These are phyloP conservation scores for Labeo calbasu DNA, from an alignment of 2,797 vertebrate species.

Conservation along the genomic window DNA sequence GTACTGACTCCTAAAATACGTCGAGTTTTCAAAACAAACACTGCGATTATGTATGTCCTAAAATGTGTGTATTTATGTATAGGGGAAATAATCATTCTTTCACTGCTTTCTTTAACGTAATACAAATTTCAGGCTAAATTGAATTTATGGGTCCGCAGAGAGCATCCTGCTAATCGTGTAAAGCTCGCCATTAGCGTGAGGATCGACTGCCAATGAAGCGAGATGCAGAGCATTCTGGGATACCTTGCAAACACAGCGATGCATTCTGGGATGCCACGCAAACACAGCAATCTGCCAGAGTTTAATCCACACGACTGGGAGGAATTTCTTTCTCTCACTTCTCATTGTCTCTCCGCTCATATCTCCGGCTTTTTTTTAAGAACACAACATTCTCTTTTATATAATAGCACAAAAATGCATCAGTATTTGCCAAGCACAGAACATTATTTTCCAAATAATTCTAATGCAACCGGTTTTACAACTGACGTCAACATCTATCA, in stretches of 20 bases:
- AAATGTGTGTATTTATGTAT: slow-evolving; percentile 72
- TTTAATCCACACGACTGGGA: slow-evolving; percentile 33
- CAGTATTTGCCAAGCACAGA: slow-evolving; percentile 16
- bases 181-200: slow-evolving; percentile 67
- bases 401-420: not conserved
- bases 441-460: slow-evolving; percentile 32
- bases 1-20: slow-evolving; percentile 63
- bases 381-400: slow-evolving; percentile 30
- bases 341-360: not conserved
- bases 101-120: slow-evolving; percentile 73
- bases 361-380: not conserved
- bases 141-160: slow-evolving; percentile 68
- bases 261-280: slow-evolving; percentile 45
- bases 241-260: slow-evolving; percentile 38
- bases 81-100: slow-evolving; percentile 73
- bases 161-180: slow-evolving; percentile 69
- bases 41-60: slow-evolving; percentile 65
- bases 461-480: slow-evolving; percentile 10
- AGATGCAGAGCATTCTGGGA: slow-evolving; percentile 48
- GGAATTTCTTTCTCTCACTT: slow-evolving; percentile 24
- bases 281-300: slow-evolving; percentile 36
- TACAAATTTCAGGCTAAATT: slow-evolving; percentile 73
- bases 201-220: slow-evolving; percentile 47
- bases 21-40: slow-evolving; percentile 73
- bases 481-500: slow-evolving; percentile 17